Percentiles rank a stretch among this genome's conserved stretches.
phyloP scores from a whole-genome alignment of 2,797 vertebrate species.

The Lindbergichthys nudifrons region DNA sequence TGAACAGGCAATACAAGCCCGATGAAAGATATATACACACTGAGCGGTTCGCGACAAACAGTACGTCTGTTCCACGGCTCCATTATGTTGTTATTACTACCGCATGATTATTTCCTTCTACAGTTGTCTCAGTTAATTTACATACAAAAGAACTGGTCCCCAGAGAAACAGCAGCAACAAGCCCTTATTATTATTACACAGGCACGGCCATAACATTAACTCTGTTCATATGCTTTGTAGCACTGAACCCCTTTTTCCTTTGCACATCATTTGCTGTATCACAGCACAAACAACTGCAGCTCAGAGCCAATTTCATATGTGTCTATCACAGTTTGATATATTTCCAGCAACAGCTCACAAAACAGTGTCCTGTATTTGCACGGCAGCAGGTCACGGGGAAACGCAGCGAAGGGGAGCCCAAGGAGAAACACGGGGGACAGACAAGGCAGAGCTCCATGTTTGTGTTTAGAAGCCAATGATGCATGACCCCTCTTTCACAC shows the following conservation, averaged over 20 bases:
- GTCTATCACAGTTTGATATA: slow-evolving; percentile 43
- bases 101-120: slow-evolving; percentile 50
- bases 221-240: slow-evolving; percentile 32
- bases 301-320: slow-evolving; percentile 47
- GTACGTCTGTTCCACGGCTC: slow-evolving; percentile 33
- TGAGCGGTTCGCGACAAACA: background rate
- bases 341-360: slow-evolving; percentile 22
- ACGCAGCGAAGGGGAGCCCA: slow-evolving; percentile 41
- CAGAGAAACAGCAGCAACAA: slow-evolving; percentile 43
- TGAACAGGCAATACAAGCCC: slow-evolving; percentile 13
- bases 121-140: slow-evolving; percentile 61
- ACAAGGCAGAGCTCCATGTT: slow-evolving; percentile 49
- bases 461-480: slow-evolving; percentile 73
- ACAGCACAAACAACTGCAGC: slow-evolving; percentile 29
- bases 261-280: slow-evolving; percentile 22
- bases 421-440: slow-evolving; percentile 39
- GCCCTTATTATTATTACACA: slow-evolving; percentile 42
- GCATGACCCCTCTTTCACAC: slow-evolving; percentile 79
- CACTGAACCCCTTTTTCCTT: slow-evolving; percentile 4
- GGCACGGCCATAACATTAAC: background rate
- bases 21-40: slow-evolving; percentile 38
- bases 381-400: slow-evolving; percentile 36
- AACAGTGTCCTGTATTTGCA: slow-evolving; percentile 32
- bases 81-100: slow-evolving; percentile 41
- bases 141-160: slow-evolving; percentile 53